Evolutionary conservation across 1,140 invertebrate species (phyloP).

Genomic region (Gonioctena quinquepunctata): DNA sequence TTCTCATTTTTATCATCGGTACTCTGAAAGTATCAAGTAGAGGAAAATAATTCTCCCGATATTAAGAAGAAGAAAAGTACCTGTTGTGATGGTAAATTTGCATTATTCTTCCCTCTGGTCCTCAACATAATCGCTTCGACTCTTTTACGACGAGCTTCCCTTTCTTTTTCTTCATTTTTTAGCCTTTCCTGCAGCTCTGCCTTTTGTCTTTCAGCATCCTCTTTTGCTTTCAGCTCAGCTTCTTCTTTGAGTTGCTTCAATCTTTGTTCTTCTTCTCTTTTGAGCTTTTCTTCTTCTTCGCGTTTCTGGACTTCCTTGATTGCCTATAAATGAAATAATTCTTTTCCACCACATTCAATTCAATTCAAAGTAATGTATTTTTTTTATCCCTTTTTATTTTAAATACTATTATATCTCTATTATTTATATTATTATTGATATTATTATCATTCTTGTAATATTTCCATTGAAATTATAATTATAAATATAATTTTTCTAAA

Average conservation of each 20-base stretch:
- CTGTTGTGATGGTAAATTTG: conserved; percentile 58
- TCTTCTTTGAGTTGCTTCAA: conserved; percentile 77
- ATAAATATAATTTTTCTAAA: too few relatives aligned
- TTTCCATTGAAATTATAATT: too few relatives aligned
- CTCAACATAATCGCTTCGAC: conserved; percentile 84
- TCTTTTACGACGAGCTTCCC: conserved; percentile 74
- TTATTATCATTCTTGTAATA: too few relatives aligned
- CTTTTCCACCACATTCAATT: too few relatives aligned
- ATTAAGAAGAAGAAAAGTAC: conserved; percentile 26
- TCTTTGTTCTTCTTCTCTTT: conserved; percentile 68
- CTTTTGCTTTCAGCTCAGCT: conserved; percentile 72
- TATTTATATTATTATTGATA: too few relatives aligned
- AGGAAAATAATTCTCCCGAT: neutral
- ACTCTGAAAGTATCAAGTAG: conserved; percentile 30
- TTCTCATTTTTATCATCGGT: conserved; percentile 52
- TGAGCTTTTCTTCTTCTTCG: conserved; percentile 68
- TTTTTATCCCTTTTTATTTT: neutral
- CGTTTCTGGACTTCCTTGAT: conserved; percentile 64
- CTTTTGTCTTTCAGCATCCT: conserved; percentile 78
- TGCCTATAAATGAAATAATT: conserved; percentile 43
- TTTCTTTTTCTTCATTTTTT: conserved; percentile 79
- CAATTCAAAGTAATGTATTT: too few relatives aligned
- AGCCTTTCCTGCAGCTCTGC: conserved; percentile 74
- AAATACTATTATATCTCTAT: too few relatives aligned
- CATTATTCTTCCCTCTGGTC: conserved; percentile 69